These are phyloP conservation scores for Noctua comes DNA, from an alignment of 2,888 invertebrate genomes.

Conservation along the genomic window DNA sequence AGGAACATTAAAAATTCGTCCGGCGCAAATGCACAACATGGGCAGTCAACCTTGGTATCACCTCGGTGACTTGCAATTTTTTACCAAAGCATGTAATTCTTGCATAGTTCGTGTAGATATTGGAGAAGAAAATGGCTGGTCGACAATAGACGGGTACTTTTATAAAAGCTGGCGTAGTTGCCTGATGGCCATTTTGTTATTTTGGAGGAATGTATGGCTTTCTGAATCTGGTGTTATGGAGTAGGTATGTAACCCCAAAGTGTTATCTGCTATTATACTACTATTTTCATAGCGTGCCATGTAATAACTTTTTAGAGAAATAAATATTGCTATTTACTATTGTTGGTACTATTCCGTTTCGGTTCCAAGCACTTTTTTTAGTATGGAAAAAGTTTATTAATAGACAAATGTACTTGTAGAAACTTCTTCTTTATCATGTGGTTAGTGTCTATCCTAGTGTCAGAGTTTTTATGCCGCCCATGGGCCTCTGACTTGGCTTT, in stretches of 20 bases:
- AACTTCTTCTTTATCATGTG: too few relatives aligned
- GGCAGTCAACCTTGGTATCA: conserved; percentile 2
- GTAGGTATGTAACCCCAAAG: background rate
- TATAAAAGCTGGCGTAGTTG: background rate
- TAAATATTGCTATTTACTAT: background rate
- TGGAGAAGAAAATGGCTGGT: background rate
- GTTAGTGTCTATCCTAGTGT: too few relatives aligned
- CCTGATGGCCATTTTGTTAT: background rate
- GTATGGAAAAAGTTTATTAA: too few relatives aligned
- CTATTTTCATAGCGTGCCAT: background rate
- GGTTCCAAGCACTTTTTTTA: too few relatives aligned
- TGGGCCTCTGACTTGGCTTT: too few relatives aligned
- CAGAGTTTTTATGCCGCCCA: too few relatives aligned
- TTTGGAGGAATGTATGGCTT: background rate
- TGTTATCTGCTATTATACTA: background rate
- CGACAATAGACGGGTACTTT: background rate
- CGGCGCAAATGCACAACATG: too few relatives aligned
- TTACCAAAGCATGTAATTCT: background rate
- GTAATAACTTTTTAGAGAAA: background rate
- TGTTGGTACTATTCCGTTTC: background rate
- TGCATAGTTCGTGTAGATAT: background rate
- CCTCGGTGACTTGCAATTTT: conserved; percentile 1
- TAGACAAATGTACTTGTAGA: too few relatives aligned
- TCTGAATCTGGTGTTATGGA: background rate
- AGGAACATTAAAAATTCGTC: background rate